Base-by-base conservation (phyloP, 2,797 vertebrate genomes). In the Cryptoblepharus egeriae region DNA sequence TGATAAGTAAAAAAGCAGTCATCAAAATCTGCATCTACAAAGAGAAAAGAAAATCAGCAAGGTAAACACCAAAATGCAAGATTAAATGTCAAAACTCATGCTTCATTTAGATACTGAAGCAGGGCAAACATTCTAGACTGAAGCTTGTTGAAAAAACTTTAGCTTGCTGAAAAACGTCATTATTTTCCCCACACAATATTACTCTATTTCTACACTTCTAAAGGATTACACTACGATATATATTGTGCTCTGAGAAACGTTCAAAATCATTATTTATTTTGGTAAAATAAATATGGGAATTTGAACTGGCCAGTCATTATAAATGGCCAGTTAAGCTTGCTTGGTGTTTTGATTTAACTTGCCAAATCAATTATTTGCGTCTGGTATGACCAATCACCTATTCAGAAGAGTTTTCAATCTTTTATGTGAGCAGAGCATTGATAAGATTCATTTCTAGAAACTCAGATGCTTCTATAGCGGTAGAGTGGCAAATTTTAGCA, bases 401-500 rank as follows among this genome's bases (percentile, higher is more conserved):
- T 0, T 77, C 32, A 72, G 77, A 81, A 77, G 76, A 74, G 81
- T 87, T 67, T 77, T 73, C 69, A 84, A 80, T 49, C 16, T 79
- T n/a, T 81, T 70, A 81, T 81, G 86, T 60, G 74, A 77, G 77
- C 58, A 55, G 52, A 72, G 72, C 69, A 82, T 88, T 84, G 88
- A 87, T 83, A 67, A n/a, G 55, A 88, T 90, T 90, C 88, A 87
- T 84, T 88, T 81, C 80, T 83, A 93, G 87, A 90, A 90, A 91
- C 2, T 77, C 86, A 82, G 91, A 88, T 93, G 93, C 92, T 91
- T 92, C 91, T 92, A 92, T 35, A 89, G 83, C 94, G 91, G 84
- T 92, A 82, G 76, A 81, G 87, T 73, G 85, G 88, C 75, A 81
- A 93, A 81, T 49, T 85, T 52, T 45, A 92, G 92, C 93, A 92